Percentiles rank a stretch among this genome's conserved stretches.
Evolutionary conservation across 1,140 invertebrate genomes (phyloP).

Genomic region (Saxidomus purpurata): DNA sequence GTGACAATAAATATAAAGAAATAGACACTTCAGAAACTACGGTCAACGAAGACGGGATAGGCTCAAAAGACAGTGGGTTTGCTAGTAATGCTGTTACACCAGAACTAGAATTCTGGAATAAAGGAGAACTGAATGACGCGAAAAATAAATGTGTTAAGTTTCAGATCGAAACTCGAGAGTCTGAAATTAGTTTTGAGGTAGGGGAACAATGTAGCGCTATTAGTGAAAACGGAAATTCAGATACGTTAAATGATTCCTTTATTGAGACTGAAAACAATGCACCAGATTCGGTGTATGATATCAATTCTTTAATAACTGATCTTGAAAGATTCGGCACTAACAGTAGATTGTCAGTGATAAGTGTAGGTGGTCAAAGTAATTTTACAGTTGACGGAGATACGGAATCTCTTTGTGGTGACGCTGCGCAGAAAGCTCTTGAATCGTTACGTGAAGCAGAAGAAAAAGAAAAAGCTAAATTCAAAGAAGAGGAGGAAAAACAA

Average conservation of each 20-base stretch:
- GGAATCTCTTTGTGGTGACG: neutral
- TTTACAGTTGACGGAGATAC: neutral
- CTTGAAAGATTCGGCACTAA: conserved; percentile 30
- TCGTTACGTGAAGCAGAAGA: neutral
- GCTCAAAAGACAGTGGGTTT: conserved; percentile 57
- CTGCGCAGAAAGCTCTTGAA: neutral
- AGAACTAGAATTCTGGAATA: conserved; percentile 1
- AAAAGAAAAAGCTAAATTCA: neutral
- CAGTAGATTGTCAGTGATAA: conserved; percentile 27
- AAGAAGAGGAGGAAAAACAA: neutral
- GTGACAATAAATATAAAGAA: neutral
- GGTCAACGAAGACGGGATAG: neutral
- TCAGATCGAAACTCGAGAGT: neutral
- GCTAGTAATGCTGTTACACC: conserved; percentile 29
- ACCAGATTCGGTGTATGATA: neutral
- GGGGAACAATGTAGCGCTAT: neutral
- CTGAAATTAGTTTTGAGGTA: no score
- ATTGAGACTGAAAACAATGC: neutral
- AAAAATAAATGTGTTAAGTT: conserved; percentile 20
- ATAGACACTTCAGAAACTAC: neutral
- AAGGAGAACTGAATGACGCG: neutral
- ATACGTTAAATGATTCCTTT: neutral
- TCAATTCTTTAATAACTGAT: conserved; percentile 20
- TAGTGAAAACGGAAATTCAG: conserved; percentile 6
- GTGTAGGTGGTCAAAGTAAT: conserved; percentile 22